Percentiles rank a stretch among this genome's conserved stretches.
Evolutionary conservation across 2,113 vertebrate genomes (phyloP).

Genomic region (Psilopsiagon aymara): DNA sequence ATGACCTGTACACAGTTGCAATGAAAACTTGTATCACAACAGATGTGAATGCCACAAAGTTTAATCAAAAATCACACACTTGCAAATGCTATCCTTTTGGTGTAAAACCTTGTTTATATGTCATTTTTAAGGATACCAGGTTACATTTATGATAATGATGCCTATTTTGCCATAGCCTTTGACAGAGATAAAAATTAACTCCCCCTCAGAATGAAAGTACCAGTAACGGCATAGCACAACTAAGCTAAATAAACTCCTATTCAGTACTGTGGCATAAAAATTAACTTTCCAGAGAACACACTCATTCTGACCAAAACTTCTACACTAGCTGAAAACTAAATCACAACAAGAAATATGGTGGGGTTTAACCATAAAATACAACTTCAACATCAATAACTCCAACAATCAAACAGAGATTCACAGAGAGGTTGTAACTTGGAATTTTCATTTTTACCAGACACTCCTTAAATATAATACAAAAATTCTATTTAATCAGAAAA

Average conservation of each 20-base stretch:
- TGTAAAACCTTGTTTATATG: background rate
- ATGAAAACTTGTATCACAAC: background rate
- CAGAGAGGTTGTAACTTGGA: background rate
- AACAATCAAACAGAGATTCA: background rate
- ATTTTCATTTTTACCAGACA: background rate
- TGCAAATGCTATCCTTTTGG: background rate
- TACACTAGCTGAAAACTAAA: background rate
- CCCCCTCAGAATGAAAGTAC: background rate
- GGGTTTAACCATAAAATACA: background rate
- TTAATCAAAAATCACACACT: background rate
- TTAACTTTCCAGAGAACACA: background rate
- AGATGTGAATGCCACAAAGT: background rate
- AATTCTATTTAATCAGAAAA: background rate
- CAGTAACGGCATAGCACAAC: background rate
- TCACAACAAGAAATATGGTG: accelerated
- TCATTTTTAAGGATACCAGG: background rate
- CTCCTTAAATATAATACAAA: background rate
- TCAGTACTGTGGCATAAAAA: background rate
- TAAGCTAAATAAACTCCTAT: background rate
- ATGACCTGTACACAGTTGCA: background rate
- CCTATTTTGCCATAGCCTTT: background rate
- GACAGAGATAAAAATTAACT: background rate
- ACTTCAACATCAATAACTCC: background rate
- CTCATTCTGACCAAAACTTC: background rate
- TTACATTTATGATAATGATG: background rate